These are phyloP conservation scores for Ascidia mentula DNA, from an alignment of 23 tunicate species.

Conservation along the genomic window DNA sequence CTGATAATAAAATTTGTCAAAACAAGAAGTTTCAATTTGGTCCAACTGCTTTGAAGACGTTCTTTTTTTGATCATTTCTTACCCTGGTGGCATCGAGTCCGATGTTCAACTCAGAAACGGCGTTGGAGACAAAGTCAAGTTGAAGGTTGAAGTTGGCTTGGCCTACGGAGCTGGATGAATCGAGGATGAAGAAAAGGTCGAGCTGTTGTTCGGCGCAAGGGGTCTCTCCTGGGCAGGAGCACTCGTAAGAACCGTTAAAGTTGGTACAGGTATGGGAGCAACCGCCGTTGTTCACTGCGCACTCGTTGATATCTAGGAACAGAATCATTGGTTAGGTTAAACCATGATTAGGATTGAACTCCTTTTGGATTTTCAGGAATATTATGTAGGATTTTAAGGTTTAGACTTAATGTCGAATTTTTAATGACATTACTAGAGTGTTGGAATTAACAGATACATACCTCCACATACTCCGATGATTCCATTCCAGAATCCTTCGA, in stretches of 20 bases:
- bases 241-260: constrained; percentile 73
- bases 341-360: too few relatives aligned
- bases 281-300: constrained; percentile 87
- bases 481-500: constrained; percentile 82
- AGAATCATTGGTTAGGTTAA: too few relatives aligned
- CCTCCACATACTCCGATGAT: constrained; percentile 82
- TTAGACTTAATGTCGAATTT: too few relatives aligned
- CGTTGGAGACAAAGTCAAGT: constrained; percentile 42
- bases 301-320: constrained; percentile 92
- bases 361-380: too few relatives aligned
- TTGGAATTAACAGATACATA: too few relatives aligned
- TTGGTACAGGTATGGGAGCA: constrained; percentile 93
- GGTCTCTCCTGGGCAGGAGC: constrained; percentile 61
- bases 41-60: too few relatives aligned
- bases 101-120: constrained; percentile 30
- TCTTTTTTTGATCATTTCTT: too few relatives aligned
- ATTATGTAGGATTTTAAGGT: too few relatives aligned
- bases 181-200: constrained; percentile 87
- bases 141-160: constrained; percentile 60
- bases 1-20: too few relatives aligned
- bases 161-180: constrained; percentile 83
- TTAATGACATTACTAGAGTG: too few relatives aligned
- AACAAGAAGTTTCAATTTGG: too few relatives aligned
- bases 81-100: constrained; percentile 70
- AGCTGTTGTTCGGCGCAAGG: constrained; percentile 55